Evolutionary conservation across 2,888 invertebrate genomes (phyloP), one percentile per base, ranked within the genome.

Genomic region (Cremastinae sp.): DNA sequence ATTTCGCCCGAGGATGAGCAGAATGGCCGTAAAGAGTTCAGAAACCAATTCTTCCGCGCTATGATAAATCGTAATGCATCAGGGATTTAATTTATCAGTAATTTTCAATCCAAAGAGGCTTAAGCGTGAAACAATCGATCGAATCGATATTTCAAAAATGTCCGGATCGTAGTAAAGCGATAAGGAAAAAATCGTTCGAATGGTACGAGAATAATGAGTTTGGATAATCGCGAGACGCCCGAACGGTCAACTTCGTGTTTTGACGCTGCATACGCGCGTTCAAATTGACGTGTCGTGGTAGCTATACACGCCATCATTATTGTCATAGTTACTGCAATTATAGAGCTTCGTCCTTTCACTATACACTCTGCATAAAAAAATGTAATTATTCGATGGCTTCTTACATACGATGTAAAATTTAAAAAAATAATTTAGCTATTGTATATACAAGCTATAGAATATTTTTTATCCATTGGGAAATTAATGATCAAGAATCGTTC

Each of bases 251-350:
- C 16, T 39, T 37, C 35, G 69, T 53, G 65, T 68, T 72, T 55
- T 66, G 55, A 28, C 43, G 28, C 58, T 41, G 35, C 47, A 35
- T 20, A 49, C n/a, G 51, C 53, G 65, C 61, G 45, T 37, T 65
- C 61, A 37, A 12, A 47, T 49, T 58, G 43, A 47, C 61, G 73
- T 41, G 68, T 43, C 41, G 51, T 37, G 49, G 55, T 37, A 43
- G 10, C 43, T 12, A 14, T 43, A 69, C 84, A 85, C 83, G 86
- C 85, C 75, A 86, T 84, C 83, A 82, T 85, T 84, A 83, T 84
- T 84, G 85, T 85, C 84, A 83, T 79, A 84, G 85, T 81, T 83
- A 83, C 86, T 83, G 85, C 83, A 85, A 86, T 85, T 85, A 85
- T 86, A 82, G 82, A 83, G 83, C 58, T 80, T 82, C 83, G 80